Evolutionary conservation across 2,113 vertebrate genomes (phyloP).

Genomic region (Nestor notabilis): DNA sequence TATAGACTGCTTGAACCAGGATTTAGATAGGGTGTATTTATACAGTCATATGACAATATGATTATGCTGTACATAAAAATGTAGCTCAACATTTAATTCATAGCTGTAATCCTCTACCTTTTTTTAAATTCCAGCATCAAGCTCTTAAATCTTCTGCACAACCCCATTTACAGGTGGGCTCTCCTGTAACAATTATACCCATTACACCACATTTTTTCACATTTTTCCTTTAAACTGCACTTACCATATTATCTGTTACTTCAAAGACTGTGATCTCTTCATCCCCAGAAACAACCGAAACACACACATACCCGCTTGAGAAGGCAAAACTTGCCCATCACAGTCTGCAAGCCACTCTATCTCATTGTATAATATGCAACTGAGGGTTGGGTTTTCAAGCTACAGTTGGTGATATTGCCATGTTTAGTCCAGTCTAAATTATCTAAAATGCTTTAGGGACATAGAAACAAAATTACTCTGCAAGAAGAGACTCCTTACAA

Average conservation of each 20-base stretch:
- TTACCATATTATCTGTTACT: fast-evolving
- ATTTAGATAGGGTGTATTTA: neutral
- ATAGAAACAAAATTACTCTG: neutral
- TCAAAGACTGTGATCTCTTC: neutral
- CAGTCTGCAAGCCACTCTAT: neutral
- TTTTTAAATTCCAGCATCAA: neutral
- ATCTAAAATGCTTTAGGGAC: neutral
- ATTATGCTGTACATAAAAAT: neutral
- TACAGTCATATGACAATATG: neutral
- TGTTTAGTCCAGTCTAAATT: neutral
- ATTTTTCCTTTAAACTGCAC: neutral
- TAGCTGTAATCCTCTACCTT: neutral
- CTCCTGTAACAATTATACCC: neutral
- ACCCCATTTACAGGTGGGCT: neutral
- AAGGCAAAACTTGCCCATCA: neutral
- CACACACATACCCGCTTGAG: neutral
- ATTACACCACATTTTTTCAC: neutral
- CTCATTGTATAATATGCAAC: neutral
- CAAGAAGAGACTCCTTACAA: neutral
- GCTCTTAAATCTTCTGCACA: neutral
- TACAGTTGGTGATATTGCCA: neutral
- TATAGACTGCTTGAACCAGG: neutral
- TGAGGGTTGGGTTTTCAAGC: neutral
- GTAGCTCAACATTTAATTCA: neutral
- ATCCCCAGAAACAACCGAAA: neutral